phyloP scores from a whole-genome alignment of 2,113 vertebrate genomes.

The Aramus guarauna region DNA sequence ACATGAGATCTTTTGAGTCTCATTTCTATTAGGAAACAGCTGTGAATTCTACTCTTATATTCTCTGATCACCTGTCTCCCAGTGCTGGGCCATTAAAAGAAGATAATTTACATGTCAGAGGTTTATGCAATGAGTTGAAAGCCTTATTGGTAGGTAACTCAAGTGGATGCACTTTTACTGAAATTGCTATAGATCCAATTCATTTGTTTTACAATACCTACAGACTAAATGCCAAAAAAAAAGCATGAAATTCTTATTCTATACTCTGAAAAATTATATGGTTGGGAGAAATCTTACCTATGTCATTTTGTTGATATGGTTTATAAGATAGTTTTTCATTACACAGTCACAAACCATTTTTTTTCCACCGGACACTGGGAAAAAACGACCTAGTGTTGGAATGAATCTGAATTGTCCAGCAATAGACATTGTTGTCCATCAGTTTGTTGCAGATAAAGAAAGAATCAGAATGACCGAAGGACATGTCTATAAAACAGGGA shows the following conservation, averaged over 20 bases:
- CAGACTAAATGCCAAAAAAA: neutral
- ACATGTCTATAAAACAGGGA: neutral
- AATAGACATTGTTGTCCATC: neutral
- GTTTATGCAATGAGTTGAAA: neutral
- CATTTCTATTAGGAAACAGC: neutral
- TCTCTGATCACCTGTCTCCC: neutral
- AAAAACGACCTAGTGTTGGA: neutral
- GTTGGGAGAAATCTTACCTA: neutral
- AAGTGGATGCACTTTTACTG: neutral
- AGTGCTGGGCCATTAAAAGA: neutral
- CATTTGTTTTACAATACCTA: neutral
- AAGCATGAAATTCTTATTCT: neutral
- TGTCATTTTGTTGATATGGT: neutral
- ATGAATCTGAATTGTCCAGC: neutral
- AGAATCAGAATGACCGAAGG: neutral
- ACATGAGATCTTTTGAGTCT: neutral
- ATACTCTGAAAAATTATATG: neutral
- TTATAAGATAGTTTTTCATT: neutral
- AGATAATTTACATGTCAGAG: neutral
- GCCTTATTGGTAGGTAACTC: neutral
- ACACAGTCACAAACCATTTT: neutral
- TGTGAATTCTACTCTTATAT: neutral
- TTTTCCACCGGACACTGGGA: rapidly evolving
- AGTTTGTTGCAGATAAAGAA: neutral
- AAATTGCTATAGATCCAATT: neutral